Evolutionary conservation across 2,888 invertebrate genomes (phyloP).

Genomic region (Apotomis capreana): DNA sequence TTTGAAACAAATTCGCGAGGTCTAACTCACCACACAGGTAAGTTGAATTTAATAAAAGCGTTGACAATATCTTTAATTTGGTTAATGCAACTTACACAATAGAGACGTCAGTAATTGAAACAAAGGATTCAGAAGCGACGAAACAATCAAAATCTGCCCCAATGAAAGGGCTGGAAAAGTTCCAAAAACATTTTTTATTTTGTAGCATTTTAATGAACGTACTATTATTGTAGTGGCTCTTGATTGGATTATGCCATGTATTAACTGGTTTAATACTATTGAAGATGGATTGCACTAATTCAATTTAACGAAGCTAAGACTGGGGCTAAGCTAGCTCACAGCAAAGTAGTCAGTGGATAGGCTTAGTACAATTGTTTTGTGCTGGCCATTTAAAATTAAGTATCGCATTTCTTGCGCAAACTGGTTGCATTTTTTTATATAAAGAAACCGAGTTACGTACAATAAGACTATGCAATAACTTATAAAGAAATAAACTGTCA

Average conservation of each 20-base stretch:
- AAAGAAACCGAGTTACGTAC: no score
- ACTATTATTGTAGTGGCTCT: not conserved
- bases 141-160: constrained; percentile 12
- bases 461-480: no score
- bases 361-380: constrained; percentile 17
- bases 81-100: constrained; percentile 25
- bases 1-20: no score
- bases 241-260: constrained; percentile 6
- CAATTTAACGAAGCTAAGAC: constrained; percentile 63
- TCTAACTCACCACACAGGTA: no score
- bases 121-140: constrained; percentile 21
- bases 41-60: constrained; percentile 8
- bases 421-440: no score
- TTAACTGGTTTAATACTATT: constrained; percentile 54
- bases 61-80: constrained; percentile 13
- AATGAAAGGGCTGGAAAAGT: not conserved
- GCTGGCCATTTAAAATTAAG: not conserved
- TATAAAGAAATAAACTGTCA: no score
- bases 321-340: constrained; percentile 47
- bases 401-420: not conserved
- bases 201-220: not conserved
- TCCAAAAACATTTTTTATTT: not conserved
- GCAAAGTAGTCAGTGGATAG: constrained; percentile 26
- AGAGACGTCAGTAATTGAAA: constrained; percentile 17
- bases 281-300: constrained; percentile 65